phyloP scores from a whole-genome alignment of 2,888 invertebrate species.

The Drosophila antonietae region DNA sequence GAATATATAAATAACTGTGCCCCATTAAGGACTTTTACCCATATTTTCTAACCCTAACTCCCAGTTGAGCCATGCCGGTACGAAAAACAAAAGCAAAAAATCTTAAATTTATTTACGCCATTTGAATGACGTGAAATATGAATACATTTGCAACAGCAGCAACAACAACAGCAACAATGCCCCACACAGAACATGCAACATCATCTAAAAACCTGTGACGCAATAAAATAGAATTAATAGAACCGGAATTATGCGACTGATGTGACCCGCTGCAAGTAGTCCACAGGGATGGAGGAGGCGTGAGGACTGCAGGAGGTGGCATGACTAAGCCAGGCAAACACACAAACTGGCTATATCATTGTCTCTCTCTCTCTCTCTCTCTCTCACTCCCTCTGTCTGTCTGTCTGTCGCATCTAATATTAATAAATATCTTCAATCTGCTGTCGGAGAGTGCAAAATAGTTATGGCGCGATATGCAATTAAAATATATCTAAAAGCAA shows the following conservation, averaged over 20 bases:
- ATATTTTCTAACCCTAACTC: constrained; percentile 42
- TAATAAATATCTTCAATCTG: constrained; percentile 82
- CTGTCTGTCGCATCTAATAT: constrained; percentile 78
- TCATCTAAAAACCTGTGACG: constrained; percentile 77
- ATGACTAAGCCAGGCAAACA: constrained; percentile 21
- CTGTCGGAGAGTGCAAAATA: constrained; percentile 79
- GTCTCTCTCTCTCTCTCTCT: constrained; percentile 59
- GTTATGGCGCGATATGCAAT: constrained; percentile 82
- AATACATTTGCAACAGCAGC: constrained; percentile 48
- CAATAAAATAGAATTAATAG: constrained; percentile 80
- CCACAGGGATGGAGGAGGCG: neutral
- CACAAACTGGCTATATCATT: constrained; percentile 29
- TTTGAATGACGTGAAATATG: constrained; percentile 64
- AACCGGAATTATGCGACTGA: constrained; percentile 76
- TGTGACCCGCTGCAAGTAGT: constrained; percentile 24
- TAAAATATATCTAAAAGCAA: constrained; percentile 80
- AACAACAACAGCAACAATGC: constrained; percentile 24
- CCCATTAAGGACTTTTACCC: constrained; percentile 2
- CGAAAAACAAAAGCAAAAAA: constrained; percentile 41
- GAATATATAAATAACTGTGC: constrained; percentile 5
- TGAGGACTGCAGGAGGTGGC: constrained; percentile 2
- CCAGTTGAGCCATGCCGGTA: constrained; percentile 20
- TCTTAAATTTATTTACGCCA: constrained; percentile 52
- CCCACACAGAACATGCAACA: constrained; percentile 48
- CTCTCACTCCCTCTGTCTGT: constrained; percentile 48